Evolutionary conservation across 2,797 vertebrate species (phyloP), one percentile per base, ranked within the genome.

Genomic region (Micropoecilia bifurca): DNA sequence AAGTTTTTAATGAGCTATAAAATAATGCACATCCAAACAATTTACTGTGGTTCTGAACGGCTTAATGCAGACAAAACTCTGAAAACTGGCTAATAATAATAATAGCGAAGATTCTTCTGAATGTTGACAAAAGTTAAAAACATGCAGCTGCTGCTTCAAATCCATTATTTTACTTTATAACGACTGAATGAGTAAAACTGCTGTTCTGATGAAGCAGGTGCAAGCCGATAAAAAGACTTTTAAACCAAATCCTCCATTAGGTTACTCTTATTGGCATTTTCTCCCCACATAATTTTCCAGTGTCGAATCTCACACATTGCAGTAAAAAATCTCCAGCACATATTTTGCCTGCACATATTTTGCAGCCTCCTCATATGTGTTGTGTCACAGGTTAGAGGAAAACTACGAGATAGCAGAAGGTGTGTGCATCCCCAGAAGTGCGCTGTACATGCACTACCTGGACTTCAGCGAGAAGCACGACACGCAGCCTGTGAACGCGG

Each of bases 391-490:
- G 99, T 91, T 99, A 95, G 98, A 99, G 90, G 98, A 99, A 92
- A 99, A 99, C 93, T 99, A 99, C 20, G 99, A 99, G 94, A 99
- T 99, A 63, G 97, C 98, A 0, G 99, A 99, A 95, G 99, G 99
- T 0, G 99, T 99, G 75, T 99, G 99, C 85, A 99, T 99, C 75
- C 99, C 99, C 43, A 96, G 99, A 80, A 99, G 98, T 9, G 98
- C 98, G 78, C 97, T 99, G 80, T 99, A 99, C 93, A 99, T 99
- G 99, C 99, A 99, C 87, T 99, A 99, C 93, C 95, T 99, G 88
- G 99, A 99, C 92, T 99, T 99, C 95, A 98, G 98, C 9, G 99
- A 99, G 93, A 99, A 99, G 93, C 98, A 99, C 0, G 99, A 99
- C 90, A 98, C 98, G 0, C 99, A 99, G 85, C 99, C 99, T 0